phyloP scores from a whole-genome alignment of 2,113 vertebrate genomes.

The Oryzias woworae region DNA sequence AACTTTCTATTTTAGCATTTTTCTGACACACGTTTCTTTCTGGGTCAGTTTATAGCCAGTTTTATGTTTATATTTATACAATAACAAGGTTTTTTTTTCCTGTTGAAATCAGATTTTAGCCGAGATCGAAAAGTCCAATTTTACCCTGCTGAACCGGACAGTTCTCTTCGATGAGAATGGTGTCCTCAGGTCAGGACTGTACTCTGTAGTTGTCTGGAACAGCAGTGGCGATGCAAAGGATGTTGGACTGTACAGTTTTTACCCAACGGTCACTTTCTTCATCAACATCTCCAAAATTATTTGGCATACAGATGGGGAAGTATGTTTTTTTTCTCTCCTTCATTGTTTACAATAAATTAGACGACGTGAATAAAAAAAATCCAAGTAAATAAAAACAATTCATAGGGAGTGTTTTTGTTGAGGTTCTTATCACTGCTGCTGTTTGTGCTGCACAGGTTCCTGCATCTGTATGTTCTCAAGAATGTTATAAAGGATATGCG shows the following conservation, averaged over 20 bases:
- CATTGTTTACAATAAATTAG: neutral
- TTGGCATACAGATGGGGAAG: constrained; percentile 70
- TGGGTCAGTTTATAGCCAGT: too few species aligned
- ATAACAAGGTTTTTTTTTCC: too few species aligned
- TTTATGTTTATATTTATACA: too few species aligned
- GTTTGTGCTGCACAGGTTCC: constrained; percentile 40
- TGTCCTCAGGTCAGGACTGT: constrained; percentile 67
- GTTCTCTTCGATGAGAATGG: constrained; percentile 77
- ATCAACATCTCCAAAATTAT: constrained; percentile 67
- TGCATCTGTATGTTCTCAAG: constrained; percentile 37
- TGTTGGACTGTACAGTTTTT: constrained; percentile 71
- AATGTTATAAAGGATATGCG: constrained; percentile 40
- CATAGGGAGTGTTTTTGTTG: too few species aligned
- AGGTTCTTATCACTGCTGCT: neutral
- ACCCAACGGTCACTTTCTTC: constrained; percentile 53
- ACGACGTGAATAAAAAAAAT: too few species aligned
- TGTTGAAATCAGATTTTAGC: constrained; percentile 43
- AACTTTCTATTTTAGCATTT: too few species aligned
- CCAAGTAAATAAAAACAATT: too few species aligned
- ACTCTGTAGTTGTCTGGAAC: constrained; percentile 79
- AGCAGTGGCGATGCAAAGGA: constrained; percentile 51
- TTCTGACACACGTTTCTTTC: too few species aligned
- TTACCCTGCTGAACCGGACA: constrained; percentile 72
- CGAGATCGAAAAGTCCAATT: constrained; percentile 76
- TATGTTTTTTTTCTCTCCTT: constrained; percentile 26